Evolutionary conservation across 1,140 invertebrate genomes (phyloP).

Genomic region (Atta colombica): DNA sequence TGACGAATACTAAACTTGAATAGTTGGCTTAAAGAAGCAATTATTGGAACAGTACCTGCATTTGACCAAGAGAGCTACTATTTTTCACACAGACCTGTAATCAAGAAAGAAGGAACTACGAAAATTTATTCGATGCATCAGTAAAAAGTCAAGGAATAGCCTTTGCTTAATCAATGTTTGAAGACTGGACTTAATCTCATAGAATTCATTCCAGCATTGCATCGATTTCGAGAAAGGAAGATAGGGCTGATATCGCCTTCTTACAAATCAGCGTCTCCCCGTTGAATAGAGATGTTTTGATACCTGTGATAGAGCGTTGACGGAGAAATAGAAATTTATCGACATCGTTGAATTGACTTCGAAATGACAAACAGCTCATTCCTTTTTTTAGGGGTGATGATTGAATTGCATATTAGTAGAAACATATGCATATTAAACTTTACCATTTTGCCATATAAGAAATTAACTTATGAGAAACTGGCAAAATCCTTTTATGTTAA

Average conservation of each 20-base stretch:
- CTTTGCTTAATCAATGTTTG: not conserved
- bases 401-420: not conserved
- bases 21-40: too few species aligned
- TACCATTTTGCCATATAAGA: too few species aligned
- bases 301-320: not conserved
- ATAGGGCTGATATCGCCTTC: not conserved
- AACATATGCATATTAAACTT: too few species aligned
- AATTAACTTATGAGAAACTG: not conserved
- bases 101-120: too few species aligned
- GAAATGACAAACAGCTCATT: not conserved
- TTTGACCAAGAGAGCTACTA: too few species aligned
- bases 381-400: not conserved
- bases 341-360: not conserved
- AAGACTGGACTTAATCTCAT: not conserved
- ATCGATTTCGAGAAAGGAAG: not conserved
- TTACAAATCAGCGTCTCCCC: not conserved
- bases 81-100: too few species aligned
- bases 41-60: too few species aligned
- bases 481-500: not conserved
- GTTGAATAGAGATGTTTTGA: not conserved
- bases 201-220: not conserved
- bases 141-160: not conserved
- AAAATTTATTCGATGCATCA: too few species aligned
- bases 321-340: not conserved
- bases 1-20: too few species aligned